Percentiles rank a stretch among this genome's conserved stretches.
These are phyloP conservation scores for Melospiza melodia DNA, from an alignment of 2,113 vertebrate species.

Conservation along the genomic window DNA sequence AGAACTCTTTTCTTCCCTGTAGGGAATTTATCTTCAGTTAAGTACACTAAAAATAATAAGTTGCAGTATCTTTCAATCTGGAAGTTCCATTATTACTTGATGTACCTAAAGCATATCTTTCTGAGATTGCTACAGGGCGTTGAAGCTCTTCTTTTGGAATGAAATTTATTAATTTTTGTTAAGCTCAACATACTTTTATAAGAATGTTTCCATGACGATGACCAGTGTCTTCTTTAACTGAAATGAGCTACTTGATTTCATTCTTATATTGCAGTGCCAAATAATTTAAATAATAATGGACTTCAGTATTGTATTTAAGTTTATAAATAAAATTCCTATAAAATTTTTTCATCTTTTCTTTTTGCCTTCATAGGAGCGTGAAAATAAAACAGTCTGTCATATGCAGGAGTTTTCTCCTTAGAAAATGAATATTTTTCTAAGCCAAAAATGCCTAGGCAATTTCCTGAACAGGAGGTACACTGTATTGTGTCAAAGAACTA, in stretches of 20 bases:
- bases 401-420: background rate
- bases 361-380: background rate
- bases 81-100: background rate
- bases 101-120: background rate
- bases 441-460: background rate
- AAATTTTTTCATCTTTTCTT: background rate
- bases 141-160: background rate
- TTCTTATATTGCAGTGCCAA: background rate
- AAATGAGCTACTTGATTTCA: background rate
- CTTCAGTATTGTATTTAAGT: background rate
- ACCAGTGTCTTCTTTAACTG: background rate
- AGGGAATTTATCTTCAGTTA: constrained; percentile 22
- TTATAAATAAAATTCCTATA: background rate
- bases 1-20: background rate
- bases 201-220: background rate
- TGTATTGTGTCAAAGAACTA: background rate
- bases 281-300: background rate
- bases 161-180: background rate
- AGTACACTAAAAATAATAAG: background rate
- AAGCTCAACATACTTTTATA: background rate
- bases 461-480: background rate
- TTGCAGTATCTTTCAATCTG: background rate
- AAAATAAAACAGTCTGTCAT: background rate
- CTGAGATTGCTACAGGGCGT: background rate
- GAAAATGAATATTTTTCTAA: background rate